Evolutionary conservation across 1,140 invertebrate species (phyloP).

Genomic region (Orchestia grillus): DNA sequence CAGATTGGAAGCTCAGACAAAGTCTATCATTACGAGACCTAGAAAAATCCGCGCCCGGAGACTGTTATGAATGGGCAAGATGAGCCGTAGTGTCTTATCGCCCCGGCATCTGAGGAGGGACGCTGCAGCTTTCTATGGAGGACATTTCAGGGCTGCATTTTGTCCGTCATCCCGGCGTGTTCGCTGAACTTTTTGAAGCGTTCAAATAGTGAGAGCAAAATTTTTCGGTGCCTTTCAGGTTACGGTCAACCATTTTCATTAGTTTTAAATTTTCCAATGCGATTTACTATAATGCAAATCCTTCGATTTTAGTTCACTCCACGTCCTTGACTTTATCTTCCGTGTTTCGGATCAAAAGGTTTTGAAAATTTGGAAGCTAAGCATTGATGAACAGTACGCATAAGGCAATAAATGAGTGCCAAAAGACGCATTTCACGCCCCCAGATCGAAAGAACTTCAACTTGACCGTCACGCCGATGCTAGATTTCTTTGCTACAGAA

Average conservation of each 20-base stretch:
- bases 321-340: too few relatives aligned
- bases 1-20: constrained; percentile 43
- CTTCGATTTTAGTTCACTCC: too few relatives aligned
- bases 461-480: too few relatives aligned
- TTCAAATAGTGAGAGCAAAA: not conserved
- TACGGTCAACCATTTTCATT: not conserved
- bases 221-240: not conserved
- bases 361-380: too few relatives aligned
- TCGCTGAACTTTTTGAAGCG: not conserved
- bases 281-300: not conserved
- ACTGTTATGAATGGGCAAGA: not conserved
- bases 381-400: too few relatives aligned
- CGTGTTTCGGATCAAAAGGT: too few relatives aligned
- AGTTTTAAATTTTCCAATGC: not conserved
- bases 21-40: constrained; percentile 12
- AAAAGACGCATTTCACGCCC: too few relatives aligned
- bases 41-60: constrained; percentile 4
- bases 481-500: too few relatives aligned
- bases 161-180: not conserved
- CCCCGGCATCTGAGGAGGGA: not conserved
- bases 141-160: not conserved
- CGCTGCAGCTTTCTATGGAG: not conserved
- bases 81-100: not conserved
- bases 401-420: too few relatives aligned
- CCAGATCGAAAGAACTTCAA: too few relatives aligned